A percentile compares a stretch with the other conserved stretches of the same genome.
Conservation (phyloP, 2,888 invertebrate genomes). For the Apomyelois bistriatella region DNA sequence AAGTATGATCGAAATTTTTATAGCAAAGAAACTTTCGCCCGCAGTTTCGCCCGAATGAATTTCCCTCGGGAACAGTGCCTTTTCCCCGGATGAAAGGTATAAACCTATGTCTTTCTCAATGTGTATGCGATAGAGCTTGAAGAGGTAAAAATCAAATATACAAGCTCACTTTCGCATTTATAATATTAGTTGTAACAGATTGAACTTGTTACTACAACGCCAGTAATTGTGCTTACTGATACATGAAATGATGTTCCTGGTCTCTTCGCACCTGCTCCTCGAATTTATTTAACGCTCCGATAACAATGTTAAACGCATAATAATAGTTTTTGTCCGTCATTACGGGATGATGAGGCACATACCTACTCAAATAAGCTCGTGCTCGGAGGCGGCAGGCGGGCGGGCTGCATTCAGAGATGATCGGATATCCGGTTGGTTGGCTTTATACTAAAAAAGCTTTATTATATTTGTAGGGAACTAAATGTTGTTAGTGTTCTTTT, state of each 20-base stretch:
- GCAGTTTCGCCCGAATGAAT: too few species aligned
- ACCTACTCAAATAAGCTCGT: not conserved
- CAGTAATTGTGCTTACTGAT: constrained; percentile 18
- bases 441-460: not conserved
- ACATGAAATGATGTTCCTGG: constrained; percentile 27
- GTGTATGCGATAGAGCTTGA: too few species aligned
- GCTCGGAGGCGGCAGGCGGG: not conserved
- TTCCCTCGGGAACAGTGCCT: too few species aligned
- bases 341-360: constrained; percentile 39
- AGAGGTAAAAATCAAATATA: too few species aligned
- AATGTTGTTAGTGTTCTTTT: too few species aligned
- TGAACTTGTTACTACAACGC: not conserved
- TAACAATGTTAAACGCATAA: constrained; percentile 47
- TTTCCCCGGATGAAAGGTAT: too few species aligned
- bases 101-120: too few species aligned
- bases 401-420: not conserved
- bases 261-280: constrained; percentile 37
- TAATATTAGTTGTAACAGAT: too few species aligned
- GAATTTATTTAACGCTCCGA: constrained; percentile 43
- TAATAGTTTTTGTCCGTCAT: constrained; percentile 31
- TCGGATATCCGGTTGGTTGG: not conserved
- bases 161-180: too few species aligned
- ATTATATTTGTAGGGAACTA: too few species aligned
- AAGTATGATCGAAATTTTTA: too few species aligned
- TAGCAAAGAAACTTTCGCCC: too few species aligned